Evolutionary conservation across 2,113 vertebrate species (phyloP).

Genomic region (Centropristis striata): DNA sequence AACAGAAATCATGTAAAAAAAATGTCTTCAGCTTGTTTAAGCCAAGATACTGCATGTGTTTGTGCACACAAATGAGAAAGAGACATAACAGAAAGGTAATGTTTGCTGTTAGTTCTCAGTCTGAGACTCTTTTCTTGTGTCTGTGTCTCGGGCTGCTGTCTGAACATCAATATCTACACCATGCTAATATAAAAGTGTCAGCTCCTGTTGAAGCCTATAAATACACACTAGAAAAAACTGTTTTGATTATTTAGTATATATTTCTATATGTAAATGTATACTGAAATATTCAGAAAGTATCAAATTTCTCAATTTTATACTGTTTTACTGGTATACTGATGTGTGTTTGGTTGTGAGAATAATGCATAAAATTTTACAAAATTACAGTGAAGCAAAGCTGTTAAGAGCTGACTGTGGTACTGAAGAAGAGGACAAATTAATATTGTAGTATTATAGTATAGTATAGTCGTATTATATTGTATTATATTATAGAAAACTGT

Average conservation of each 20-base stretch:
- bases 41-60: background rate
- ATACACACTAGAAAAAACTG: background rate
- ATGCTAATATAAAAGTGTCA: background rate
- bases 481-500: background rate
- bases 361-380: background rate
- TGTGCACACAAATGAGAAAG: background rate
- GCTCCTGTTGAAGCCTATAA: background rate
- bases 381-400: background rate
- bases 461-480: no score
- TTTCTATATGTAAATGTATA: background rate
- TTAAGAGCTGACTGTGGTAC: conserved; percentile 1
- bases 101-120: background rate
- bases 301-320: no score
- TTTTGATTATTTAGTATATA: background rate
- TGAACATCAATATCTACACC: background rate
- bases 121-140: background rate
- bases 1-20: background rate
- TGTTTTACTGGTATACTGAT: no score
- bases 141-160: background rate
- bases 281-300: background rate
- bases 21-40: background rate
- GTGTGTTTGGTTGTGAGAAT: background rate
- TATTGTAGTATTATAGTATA: no score
- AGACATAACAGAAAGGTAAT: background rate
- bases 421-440: background rate